phyloP scores from a whole-genome alignment of 2,888 invertebrate species.

The Chalcis sispes region DNA sequence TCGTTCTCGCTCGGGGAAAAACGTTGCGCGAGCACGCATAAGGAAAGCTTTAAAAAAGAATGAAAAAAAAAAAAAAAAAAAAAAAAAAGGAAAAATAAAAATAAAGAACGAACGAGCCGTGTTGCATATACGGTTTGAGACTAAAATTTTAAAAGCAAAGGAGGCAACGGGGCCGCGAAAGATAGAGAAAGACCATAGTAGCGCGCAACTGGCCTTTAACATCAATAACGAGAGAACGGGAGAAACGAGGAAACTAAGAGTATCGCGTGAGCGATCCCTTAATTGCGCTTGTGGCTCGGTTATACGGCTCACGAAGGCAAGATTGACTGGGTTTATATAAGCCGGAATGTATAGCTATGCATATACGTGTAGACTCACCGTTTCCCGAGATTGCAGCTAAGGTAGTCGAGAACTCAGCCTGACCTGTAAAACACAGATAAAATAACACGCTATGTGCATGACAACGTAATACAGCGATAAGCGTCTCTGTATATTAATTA shows the following conservation, averaged over 20 bases:
- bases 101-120: constrained; percentile 7
- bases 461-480: not conserved
- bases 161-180: not conserved
- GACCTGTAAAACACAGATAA: constrained; percentile 58
- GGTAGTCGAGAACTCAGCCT: constrained; percentile 64
- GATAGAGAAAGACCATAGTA: too few species aligned
- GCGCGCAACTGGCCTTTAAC: too few species aligned
- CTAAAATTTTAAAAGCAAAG: constrained; percentile 22
- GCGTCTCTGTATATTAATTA: not conserved
- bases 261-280: constrained; percentile 49
- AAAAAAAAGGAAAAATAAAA: not conserved
- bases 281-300: constrained; percentile 4
- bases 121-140: not conserved
- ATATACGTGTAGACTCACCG: constrained; percentile 62
- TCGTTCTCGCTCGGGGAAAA: too few species aligned
- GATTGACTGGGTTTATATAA: constrained; percentile 36
- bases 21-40: too few species aligned
- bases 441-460: constrained; percentile 29
- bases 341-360: not conserved
- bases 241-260: not conserved
- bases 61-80: too few species aligned
- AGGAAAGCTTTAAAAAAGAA: constrained; percentile 3
- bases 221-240: too few species aligned
- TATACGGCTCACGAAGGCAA: not conserved
- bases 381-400: constrained; percentile 65